Evolutionary conservation across 2,797 vertebrate genomes (phyloP).

Genomic region (Poecilia gillii): DNA sequence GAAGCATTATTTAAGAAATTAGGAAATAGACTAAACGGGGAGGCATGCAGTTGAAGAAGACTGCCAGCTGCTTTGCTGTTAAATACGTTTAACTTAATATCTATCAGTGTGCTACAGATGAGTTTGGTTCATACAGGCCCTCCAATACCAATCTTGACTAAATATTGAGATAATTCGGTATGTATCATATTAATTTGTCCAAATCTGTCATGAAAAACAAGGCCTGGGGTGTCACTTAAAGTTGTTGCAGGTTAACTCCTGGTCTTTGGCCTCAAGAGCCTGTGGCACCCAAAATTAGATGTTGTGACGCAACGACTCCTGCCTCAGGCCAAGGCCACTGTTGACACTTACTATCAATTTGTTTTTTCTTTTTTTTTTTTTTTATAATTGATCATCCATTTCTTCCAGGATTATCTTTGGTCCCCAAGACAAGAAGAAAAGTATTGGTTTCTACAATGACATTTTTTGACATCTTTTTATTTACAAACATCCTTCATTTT

Average conservation of each 20-base stretch:
- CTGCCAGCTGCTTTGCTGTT: constrained; percentile 66
- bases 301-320: constrained; percentile 76
- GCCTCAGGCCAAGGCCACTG: constrained; percentile 63
- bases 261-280: constrained; percentile 72
- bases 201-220: constrained; percentile 60
- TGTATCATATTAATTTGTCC: constrained; percentile 52
- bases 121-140: constrained; percentile 14
- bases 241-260: constrained; percentile 79
- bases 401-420: constrained; percentile 55
- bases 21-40: constrained; percentile 66
- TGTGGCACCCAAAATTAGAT: constrained; percentile 79
- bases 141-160: constrained; percentile 26
- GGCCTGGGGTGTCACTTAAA: constrained; percentile 71
- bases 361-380: constrained; percentile 54
- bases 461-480: constrained; percentile 10
- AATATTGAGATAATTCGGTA: not conserved
- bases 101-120: constrained; percentile 41
- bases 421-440: constrained; percentile 30
- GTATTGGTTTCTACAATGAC: constrained; percentile 27
- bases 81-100: constrained; percentile 52
- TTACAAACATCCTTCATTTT: not conserved
- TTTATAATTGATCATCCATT: constrained; percentile 74
- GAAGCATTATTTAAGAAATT: constrained; percentile 81
- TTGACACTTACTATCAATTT: constrained; percentile 76
- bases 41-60: constrained; percentile 72